Base-by-base conservation (phyloP, 1,140 invertebrate genomes). In the Diorhabda sublineata region DNA sequence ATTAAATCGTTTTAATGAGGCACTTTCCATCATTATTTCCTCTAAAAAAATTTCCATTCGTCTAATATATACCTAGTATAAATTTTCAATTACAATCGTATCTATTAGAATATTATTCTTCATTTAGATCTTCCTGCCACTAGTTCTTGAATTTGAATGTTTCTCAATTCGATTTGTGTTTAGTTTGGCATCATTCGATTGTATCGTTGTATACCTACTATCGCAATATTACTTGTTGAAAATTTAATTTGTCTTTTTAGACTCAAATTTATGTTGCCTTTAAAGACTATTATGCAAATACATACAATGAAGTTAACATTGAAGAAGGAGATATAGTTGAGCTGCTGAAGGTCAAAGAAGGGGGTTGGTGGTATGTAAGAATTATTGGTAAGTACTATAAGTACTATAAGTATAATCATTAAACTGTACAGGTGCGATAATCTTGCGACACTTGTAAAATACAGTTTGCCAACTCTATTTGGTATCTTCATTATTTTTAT, bases 321-420 rank as follows among this genome's bases (percentile, higher is more conserved):
- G 86, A 87, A 52, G 95, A 97, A 83, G 94, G 94, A 3, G 94
- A 97, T 82, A 87, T 88, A 75, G 87, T 95, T 69, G 93, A 96
- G 80, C 84, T 97, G 59, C 84, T 95, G 43, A 95, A 96, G 83
- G 90, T 95, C 58, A 95, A 95, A 68, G 95, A 92, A 81, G 94
- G 93, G 69, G 95, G 96, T 59, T 98, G 96, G 96, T 97, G 95
- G 95, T 96, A 93, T 85, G 93, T 97, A 70, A 90, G 92, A 75
- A 85, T 92, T n/a, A 83, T 92, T 75, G 89, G 90, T 90, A 84
- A 83, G 81, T 79, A 68, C 26, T 26, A 26, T 90, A 84, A 83
- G 81, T 79, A 68, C 26, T 26, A 26, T 0, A 26, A 26, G 0
- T 26, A 26, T 61, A 70, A 47, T 44, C 60, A 67, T 42, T 68